Evolutionary conservation across 1,140 invertebrate species (phyloP).

Genomic region (Gerris buenoi): DNA sequence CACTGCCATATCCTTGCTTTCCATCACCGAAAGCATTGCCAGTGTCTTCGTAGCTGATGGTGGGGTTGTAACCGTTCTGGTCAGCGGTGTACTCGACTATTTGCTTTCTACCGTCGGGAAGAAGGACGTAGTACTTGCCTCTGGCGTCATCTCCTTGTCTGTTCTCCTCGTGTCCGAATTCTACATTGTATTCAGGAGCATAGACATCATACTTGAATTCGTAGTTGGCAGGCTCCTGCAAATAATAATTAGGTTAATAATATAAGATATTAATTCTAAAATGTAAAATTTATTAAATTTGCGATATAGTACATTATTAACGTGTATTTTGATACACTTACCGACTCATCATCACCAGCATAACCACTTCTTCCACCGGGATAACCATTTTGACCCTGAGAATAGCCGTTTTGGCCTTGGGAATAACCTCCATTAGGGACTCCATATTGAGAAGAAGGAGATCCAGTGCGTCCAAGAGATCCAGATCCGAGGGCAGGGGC

Average conservation of each 20-base stretch:
- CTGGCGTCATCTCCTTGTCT: constrained; percentile 59
- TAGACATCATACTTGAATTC: constrained; percentile 72
- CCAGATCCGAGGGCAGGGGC: not conserved
- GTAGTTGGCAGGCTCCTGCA: constrained; percentile 32
- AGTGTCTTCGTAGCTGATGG: constrained; percentile 44
- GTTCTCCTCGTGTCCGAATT: constrained; percentile 66
- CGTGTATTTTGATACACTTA: constrained; percentile 5
- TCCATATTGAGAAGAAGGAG: constrained; percentile 3
- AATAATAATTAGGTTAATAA: not conserved
- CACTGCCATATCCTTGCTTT: constrained; percentile 2
- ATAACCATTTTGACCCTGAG: not conserved
- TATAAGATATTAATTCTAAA: not conserved
- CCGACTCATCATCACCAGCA: constrained; percentile 7
- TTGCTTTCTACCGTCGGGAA: constrained; percentile 72
- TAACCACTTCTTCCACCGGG: not conserved
- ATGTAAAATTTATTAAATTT: not conserved
- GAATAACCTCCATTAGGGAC: not conserved
- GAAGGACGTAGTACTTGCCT: constrained; percentile 67
- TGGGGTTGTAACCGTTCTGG: constrained; percentile 61
- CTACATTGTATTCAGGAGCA: constrained; percentile 53
- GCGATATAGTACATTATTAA: not conserved
- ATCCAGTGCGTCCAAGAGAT: not conserved
- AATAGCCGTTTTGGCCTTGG: not conserved
- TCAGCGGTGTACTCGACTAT: constrained; percentile 69
- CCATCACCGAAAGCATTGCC: constrained; percentile 3